A percentile compares a stretch with the other conserved stretches of the same genome.
phyloP scores from a whole-genome alignment of 1,140 invertebrate genomes.

The Hylaeus anthracinus region DNA sequence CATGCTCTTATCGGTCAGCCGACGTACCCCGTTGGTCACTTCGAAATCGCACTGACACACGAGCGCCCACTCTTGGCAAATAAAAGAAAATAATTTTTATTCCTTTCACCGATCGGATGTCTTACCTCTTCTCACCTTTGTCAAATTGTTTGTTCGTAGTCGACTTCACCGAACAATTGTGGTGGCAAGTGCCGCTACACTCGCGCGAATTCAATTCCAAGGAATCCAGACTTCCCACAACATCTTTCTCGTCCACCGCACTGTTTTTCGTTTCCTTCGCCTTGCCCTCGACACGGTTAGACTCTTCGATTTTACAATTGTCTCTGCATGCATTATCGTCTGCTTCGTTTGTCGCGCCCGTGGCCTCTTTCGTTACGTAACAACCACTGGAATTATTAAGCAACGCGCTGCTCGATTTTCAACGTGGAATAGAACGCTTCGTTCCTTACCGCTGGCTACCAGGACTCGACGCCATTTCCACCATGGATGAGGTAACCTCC shows the following conservation, averaged over 20 bases:
- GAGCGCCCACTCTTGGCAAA: neutral
- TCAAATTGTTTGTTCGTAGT: neutral
- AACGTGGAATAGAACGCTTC: neutral
- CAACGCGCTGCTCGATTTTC: neutral
- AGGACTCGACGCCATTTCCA: too few relatives aligned
- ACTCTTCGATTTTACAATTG: constrained; percentile 8
- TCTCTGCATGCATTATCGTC: neutral
- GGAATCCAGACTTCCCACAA: neutral
- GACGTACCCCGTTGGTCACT: neutral
- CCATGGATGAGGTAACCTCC: neutral
- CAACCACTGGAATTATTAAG: constrained; percentile 16
- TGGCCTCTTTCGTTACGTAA: constrained; percentile 30
- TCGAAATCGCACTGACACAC: constrained; percentile 11
- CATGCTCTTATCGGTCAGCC: neutral
- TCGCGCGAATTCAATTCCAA: neutral
- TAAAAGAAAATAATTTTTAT: neutral
- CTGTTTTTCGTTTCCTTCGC: neutral
- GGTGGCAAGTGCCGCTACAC: neutral
- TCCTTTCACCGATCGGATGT: neutral
- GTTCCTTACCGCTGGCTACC: neutral
- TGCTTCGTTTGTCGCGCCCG: neutral
- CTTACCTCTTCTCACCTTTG: neutral
- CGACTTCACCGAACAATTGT: neutral
- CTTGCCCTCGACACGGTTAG: constrained; percentile 3
- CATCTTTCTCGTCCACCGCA: neutral